Conservation (phyloP, 2,113 vertebrate species). For the Cyprinodon variegatus region DNA sequence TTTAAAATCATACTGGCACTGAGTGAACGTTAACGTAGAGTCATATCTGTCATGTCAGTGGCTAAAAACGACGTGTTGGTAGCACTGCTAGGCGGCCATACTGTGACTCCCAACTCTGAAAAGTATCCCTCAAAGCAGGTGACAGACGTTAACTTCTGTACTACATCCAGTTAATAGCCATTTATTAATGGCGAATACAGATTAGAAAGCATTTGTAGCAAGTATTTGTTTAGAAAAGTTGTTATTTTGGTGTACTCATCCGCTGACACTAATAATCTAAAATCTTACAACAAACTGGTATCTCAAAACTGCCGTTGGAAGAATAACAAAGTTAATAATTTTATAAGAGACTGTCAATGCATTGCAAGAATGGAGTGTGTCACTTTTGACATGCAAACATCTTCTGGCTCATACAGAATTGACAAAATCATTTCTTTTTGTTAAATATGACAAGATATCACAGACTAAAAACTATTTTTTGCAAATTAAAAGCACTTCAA, state of each 20-base stretch:
- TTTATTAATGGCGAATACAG: background rate
- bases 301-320: too few relatives aligned
- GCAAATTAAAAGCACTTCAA: background rate
- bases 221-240: background rate
- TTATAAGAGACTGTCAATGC: too few relatives aligned
- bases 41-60: slow-evolving; percentile 46
- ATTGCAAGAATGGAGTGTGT: too few relatives aligned
- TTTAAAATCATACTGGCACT: background rate
- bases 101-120: background rate
- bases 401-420: too few relatives aligned
- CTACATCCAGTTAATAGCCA: background rate
- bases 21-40: background rate
- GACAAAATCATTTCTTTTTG: too few relatives aligned
- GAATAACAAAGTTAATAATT: too few relatives aligned
- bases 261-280: too few relatives aligned
- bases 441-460: too few relatives aligned
- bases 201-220: background rate
- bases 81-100: background rate
- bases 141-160: background rate
- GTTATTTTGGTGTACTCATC: too few relatives aligned
- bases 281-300: too few relatives aligned
- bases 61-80: slow-evolving; percentile 11
- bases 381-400: too few relatives aligned
- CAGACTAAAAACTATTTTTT: too few relatives aligned
- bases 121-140: background rate